Conservation (phyloP, 2,113 vertebrate genomes). For the Romanogobio albipinnatus region DNA sequence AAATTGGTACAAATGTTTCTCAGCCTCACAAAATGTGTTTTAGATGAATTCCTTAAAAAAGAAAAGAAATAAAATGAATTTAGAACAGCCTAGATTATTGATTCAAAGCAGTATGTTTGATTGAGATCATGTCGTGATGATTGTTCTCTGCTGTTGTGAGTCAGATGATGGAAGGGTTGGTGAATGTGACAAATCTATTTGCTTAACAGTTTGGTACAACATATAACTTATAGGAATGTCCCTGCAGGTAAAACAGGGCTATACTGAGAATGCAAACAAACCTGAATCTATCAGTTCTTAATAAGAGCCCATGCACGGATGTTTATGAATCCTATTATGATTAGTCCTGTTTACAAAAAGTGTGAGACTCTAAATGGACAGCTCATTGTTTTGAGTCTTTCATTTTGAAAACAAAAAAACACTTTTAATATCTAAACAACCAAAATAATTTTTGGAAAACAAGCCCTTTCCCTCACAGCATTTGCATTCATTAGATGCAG, state of each 20-base stretch:
- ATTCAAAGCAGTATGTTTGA: background rate
- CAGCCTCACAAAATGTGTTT: background rate
- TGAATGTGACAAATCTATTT: constrained; percentile 29
- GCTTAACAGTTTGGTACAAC: constrained; percentile 25
- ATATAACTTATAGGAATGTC: constrained; percentile 31
- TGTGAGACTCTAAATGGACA: background rate
- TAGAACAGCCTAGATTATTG: background rate
- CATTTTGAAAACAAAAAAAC: background rate
- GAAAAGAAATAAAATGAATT: background rate
- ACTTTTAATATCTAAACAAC: constrained; percentile 3
- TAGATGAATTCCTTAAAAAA: background rate
- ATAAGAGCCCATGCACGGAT: constrained; percentile 33
- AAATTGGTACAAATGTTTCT: too few species aligned
- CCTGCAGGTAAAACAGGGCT: constrained; percentile 35
- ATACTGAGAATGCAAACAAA: constrained; percentile 51
- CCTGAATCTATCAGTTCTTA: constrained; percentile 38
- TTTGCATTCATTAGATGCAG: constrained; percentile 10
- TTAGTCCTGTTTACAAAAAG: constrained; percentile 14
- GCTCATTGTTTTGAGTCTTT: background rate
- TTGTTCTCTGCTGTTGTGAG: constrained; percentile 1
- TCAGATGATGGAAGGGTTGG: constrained; percentile 1
- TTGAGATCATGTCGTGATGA: background rate
- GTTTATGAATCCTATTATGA: constrained; percentile 4
- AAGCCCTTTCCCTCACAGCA: background rate
- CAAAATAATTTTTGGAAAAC: background rate